Evolutionary conservation across 2,113 vertebrate genomes (phyloP).

Genomic region (Uria lomvia): DNA sequence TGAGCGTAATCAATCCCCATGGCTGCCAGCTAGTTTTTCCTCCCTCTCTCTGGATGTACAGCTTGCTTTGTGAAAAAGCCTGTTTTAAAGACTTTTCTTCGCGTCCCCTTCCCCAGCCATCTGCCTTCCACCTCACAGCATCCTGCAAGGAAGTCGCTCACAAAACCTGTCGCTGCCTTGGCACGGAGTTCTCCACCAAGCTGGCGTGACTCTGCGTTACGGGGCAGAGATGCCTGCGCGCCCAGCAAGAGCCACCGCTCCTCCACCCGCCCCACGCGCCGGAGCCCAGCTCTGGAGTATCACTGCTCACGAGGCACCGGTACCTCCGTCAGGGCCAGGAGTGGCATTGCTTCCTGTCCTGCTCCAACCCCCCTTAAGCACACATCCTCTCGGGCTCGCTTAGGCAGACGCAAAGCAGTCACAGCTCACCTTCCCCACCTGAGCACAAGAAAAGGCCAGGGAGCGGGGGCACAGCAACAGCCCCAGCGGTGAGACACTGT

Average conservation of each 20-base stretch:
- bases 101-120: not conserved
- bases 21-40: not conserved
- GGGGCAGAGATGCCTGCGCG: not conserved
- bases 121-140: not conserved
- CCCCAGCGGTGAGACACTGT: not conserved
- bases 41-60: not conserved
- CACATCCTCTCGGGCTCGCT: not conserved
- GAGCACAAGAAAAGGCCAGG: not conserved
- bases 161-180: rapidly evolving
- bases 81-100: not conserved
- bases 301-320: rapidly evolving
- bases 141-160: not conserved
- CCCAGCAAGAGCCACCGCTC: not conserved
- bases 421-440: not conserved
- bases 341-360: not conserved
- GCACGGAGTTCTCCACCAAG: not conserved
- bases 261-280: not conserved
- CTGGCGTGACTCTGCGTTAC: rapidly evolving
- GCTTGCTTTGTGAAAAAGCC: not conserved
- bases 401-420: not conserved
- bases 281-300: not conserved
- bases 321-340: not conserved
- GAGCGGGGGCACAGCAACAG: not conserved
- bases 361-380: rapidly evolving
- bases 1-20: not conserved